phyloP scores from a whole-genome alignment of 2,888 invertebrate species.

The Nemoura dubitans region DNA sequence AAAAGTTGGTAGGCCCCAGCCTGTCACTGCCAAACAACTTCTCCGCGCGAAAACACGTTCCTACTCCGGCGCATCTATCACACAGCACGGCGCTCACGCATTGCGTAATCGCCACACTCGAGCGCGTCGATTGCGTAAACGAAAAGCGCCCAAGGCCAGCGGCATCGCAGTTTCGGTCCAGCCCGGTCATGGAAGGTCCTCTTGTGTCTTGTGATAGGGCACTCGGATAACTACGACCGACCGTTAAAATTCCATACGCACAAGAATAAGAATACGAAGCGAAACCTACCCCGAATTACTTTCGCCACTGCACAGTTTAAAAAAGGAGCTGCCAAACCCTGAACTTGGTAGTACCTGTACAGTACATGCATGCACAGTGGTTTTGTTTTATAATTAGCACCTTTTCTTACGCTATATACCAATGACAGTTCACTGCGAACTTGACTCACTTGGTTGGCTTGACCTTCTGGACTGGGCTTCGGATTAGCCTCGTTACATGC shows the following conservation, averaged over 20 bases:
- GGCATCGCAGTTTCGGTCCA: no score
- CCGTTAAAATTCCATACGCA: no score
- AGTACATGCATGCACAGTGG: no score
- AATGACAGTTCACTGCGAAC: not conserved
- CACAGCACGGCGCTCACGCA: not conserved
- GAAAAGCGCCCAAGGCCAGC: not conserved
- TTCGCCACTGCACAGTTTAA: no score
- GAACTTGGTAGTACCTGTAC: no score
- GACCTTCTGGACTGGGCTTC: slow-evolving; percentile 7
- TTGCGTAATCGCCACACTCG: not conserved
- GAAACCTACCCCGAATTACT: no score
- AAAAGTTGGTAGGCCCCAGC: not conserved
- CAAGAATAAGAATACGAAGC: no score
- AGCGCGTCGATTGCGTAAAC: not conserved
- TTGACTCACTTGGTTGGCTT: not conserved
- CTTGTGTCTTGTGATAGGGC: no score
- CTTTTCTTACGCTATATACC: not conserved
- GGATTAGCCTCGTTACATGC: not conserved
- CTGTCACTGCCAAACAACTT: no score
- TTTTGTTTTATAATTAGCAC: not conserved
- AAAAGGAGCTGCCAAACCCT: no score
- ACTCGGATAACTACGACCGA: no score
- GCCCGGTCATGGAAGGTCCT: no score
- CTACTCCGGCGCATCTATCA: not conserved
- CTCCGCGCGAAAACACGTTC: not conserved